Conservation (phyloP, 2,113 vertebrate species). For the Damaliscus lunatus region DNA sequence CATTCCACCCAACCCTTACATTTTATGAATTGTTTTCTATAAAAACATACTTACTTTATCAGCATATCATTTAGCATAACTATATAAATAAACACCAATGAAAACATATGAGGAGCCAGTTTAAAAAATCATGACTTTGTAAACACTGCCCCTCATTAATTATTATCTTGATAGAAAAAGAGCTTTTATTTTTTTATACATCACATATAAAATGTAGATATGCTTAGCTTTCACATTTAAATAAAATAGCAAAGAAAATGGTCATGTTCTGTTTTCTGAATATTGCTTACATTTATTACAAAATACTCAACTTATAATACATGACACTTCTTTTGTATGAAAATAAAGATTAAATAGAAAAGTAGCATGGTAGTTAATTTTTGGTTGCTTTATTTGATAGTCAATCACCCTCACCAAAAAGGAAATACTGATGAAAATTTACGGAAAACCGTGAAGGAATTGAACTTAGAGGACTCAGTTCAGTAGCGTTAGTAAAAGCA, state of each 20-base stretch:
- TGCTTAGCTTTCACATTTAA: background rate
- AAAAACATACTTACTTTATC: slow-evolving; percentile 8
- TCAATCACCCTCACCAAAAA: background rate
- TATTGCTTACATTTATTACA: background rate
- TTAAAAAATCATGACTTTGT: background rate
- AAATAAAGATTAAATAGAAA: slow-evolving; percentile 6
- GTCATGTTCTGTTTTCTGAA: background rate
- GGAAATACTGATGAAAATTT: background rate
- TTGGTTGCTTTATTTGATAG: slow-evolving; percentile 12
- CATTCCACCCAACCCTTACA: background rate
- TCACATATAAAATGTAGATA: background rate
- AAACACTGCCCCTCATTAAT: background rate
- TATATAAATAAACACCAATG: background rate
- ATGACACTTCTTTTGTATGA: background rate
- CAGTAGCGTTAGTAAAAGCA: background rate
- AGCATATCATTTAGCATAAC: background rate
- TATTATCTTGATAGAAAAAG: background rate
- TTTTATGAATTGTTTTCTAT: background rate
- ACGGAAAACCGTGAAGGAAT: background rate
- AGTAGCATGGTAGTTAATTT: background rate
- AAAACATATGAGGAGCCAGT: background rate
- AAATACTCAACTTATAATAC: slow-evolving; percentile 24
- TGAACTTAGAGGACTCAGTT: slow-evolving; percentile 8
- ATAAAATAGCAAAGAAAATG: background rate
- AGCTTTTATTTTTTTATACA: background rate